These are phyloP conservation scores for Metellina segmentata DNA, from an alignment of 2,888 invertebrate species.

Conservation along the genomic window DNA sequence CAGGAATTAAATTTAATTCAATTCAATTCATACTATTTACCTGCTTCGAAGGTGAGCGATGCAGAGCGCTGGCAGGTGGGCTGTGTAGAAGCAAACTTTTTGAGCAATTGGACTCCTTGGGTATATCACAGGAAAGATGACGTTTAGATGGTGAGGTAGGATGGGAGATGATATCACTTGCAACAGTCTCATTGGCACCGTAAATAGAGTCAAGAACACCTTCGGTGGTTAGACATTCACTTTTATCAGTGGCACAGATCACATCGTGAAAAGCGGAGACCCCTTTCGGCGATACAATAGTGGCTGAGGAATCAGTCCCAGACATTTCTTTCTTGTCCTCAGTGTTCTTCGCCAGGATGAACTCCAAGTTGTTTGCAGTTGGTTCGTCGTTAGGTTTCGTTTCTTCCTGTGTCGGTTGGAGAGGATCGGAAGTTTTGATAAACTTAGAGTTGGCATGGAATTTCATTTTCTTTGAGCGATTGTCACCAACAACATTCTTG, in stretches of 20 bases:
- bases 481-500: constrained; percentile 7
- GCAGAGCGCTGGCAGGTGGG: constrained; percentile 49
- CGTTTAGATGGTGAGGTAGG: constrained; percentile 66
- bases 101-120: constrained; percentile 66
- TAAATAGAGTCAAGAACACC: constrained; percentile 39
- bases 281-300: constrained; percentile 55
- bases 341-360: constrained; percentile 41
- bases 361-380: constrained; percentile 38
- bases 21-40: constrained; percentile 29
- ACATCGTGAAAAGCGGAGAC: constrained; percentile 19
- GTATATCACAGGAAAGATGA: constrained; percentile 71
- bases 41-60: constrained; percentile 52
- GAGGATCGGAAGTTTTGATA: constrained; percentile 69
- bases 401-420: constrained; percentile 69
- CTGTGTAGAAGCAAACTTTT: constrained; percentile 58
- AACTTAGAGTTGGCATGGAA: constrained; percentile 58
- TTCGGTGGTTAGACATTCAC: constrained; percentile 29
- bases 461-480: constrained; percentile 54
- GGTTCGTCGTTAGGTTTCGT: constrained; percentile 38
- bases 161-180: constrained; percentile 14
- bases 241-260: constrained; percentile 25
- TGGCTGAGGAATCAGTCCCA: constrained; percentile 66
- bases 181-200: constrained; percentile 42
- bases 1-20: background rate
- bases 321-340: constrained; percentile 65